Conservation (phyloP, 64 coral and sea anemone species). For the Dendronephthya gigantea region DNA sequence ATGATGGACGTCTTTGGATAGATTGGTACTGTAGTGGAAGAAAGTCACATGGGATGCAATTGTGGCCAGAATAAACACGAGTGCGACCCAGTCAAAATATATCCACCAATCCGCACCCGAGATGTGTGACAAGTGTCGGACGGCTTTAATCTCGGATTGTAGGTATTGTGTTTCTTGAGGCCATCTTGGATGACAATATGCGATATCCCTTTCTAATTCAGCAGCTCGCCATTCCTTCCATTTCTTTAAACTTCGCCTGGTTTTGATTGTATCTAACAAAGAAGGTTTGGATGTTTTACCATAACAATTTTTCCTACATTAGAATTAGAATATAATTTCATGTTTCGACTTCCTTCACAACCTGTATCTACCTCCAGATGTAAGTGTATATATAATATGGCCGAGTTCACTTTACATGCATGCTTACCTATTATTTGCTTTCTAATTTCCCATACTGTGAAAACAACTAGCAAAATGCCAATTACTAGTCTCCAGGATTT, state of each 20-base stretch:
- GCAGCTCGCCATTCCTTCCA: slow-evolving; percentile 13
- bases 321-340: too few relatives aligned
- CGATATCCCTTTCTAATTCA: neutral
- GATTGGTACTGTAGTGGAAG: neutral
- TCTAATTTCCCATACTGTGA: neutral
- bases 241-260: neutral
- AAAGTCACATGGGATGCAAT: slow-evolving; percentile 2
- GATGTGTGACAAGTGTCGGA: neutral
- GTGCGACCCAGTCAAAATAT: slow-evolving; percentile 11
- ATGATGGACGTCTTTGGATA: neutral
- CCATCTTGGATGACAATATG: slow-evolving; percentile 12
- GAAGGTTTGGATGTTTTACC: neutral
- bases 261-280: neutral
- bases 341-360: too few relatives aligned
- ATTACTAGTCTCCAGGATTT: neutral
- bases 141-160: neutral
- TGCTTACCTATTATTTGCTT: neutral
- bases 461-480: neutral
- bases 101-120: neutral
- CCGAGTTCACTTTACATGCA: too few relatives aligned
- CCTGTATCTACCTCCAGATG: too few relatives aligned
- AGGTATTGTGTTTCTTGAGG: slow-evolving; percentile 8
- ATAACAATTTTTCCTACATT: too few relatives aligned
- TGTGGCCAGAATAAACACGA: neutral
- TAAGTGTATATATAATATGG: too few relatives aligned